Evolutionary conservation across 2,113 vertebrate species (phyloP).

Genomic region (Hyperoodon ampullatus): DNA sequence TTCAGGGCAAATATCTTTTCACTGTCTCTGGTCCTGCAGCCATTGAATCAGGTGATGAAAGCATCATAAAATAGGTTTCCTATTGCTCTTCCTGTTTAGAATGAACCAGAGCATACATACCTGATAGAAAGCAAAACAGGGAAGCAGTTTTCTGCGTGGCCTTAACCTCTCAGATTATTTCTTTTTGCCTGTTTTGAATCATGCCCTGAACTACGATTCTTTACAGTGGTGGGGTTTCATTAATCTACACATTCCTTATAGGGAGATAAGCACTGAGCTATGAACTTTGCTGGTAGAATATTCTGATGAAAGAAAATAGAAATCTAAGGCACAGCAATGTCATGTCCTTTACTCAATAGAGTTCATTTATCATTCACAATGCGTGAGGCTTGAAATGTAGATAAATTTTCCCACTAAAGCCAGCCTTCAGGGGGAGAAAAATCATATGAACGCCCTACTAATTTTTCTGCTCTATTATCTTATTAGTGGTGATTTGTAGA

Average conservation of each 20-base stretch:
- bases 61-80: not conserved
- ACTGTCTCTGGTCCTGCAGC: slow-evolving; percentile 13
- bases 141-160: not conserved
- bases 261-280: slow-evolving; percentile 32
- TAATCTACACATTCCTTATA: slow-evolving; percentile 41
- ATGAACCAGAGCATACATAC: not conserved
- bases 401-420: slow-evolving; percentile 72
- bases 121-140: not conserved
- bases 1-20: slow-evolving; percentile 35
- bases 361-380: slow-evolving; percentile 77
- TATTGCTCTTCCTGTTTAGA: slow-evolving; percentile 24
- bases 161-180: not conserved
- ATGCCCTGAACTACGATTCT: not conserved
- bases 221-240: not conserved
- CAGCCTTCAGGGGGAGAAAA: slow-evolving; percentile 48
- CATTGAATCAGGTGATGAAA: slow-evolving; percentile 26
- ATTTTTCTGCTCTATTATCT: slow-evolving; percentile 71
- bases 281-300: slow-evolving; percentile 55
- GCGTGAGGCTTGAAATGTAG: slow-evolving; percentile 69
- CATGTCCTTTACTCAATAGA: slow-evolving; percentile 64
- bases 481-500: slow-evolving; percentile 74
- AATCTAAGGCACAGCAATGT: slow-evolving; percentile 65
- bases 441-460: slow-evolving; percentile 70
- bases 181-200: slow-evolving; percentile 34
- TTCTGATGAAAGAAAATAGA: slow-evolving; percentile 66